Base-by-base conservation (phyloP, 2,113 vertebrate species). In the Brachyhypopomus occidentalis region DNA sequence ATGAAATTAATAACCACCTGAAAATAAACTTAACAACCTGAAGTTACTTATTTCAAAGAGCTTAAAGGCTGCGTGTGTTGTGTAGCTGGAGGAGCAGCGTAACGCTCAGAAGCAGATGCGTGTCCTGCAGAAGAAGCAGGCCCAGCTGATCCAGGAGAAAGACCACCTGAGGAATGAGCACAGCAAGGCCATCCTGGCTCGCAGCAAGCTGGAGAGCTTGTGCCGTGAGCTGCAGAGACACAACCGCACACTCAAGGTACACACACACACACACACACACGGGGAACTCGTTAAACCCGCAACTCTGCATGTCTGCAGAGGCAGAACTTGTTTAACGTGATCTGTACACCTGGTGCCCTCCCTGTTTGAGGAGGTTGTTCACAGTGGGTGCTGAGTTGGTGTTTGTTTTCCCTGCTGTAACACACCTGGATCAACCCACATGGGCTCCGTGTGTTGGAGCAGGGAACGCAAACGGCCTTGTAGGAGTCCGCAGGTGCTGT, bases 131-230 rank as follows among this genome's bases (percentile, higher is more conserved):
- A 98, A 98, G 93, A 99, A 98, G 90, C 98, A 99, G 92, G 95
- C 87, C 0, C 96, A 97, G 93, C 88, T 98, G 80, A 94, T 97
- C 19, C 97, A 98, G 74, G 98, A 99, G 91, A 98, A 98, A 88
- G 97, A 99, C 89, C 95, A 96, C 87, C 92, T 99, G 87, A 94
- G 97, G 19, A 95, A 94, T 0, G 98, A 99, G 86, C 97, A 99
- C 88, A 98, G 96, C 94, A 98, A 98, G 84, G 97, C 98, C 69
- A 92, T 99, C 86, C 91, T 99, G 91, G 98, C 98, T 0, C 93
- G 97, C 70, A 98, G 97, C 94, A 99, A 99, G 78, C 93, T 99
- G 78, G 98, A 99, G 89, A 98, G 97, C 72, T 93, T 99, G 22
- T 99, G 98, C 90, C 91, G 97, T 0, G 98, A 99, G 91, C 94